A percentile compares a stretch with the other conserved stretches of the same genome.
Conservation (phyloP, 2,113 vertebrate genomes). For the Sapajus apella region DNA sequence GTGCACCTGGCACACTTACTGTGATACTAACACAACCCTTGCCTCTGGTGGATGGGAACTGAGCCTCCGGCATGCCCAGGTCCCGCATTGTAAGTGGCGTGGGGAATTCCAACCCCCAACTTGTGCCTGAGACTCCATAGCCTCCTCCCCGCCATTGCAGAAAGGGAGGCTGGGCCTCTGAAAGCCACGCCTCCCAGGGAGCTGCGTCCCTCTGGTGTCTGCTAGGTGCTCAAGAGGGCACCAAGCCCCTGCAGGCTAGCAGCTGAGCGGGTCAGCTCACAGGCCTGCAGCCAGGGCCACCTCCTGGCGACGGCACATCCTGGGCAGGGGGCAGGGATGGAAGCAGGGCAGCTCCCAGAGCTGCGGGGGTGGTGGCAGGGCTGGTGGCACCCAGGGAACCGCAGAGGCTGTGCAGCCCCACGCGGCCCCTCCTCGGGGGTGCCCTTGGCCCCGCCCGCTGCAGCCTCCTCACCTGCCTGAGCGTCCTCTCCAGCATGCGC, state of each 20-base stretch:
- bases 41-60: accelerated
- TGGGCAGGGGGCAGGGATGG: too few species aligned
- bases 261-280: neutral
- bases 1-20: accelerated
- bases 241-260: neutral
- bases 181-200: accelerated
- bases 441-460: accelerated
- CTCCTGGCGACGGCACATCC: neutral
- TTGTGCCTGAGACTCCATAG: accelerated
- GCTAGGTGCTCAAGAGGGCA: neutral
- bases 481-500: neutral
- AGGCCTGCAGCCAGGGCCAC: neutral
- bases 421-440: too few species aligned
- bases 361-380: neutral
- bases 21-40: neutral
- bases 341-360: neutral
- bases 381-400: neutral
- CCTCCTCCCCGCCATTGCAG: neutral
- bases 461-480: accelerated
- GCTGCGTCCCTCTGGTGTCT: neutral
- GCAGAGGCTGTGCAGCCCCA: too few species aligned
- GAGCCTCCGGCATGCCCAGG: accelerated
- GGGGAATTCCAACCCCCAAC: neutral
- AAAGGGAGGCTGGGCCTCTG: neutral
- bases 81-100: accelerated